These are phyloP conservation scores for Andrena haemorrhoa DNA, from an alignment of 2,888 invertebrate genomes.

Conservation along the genomic window DNA sequence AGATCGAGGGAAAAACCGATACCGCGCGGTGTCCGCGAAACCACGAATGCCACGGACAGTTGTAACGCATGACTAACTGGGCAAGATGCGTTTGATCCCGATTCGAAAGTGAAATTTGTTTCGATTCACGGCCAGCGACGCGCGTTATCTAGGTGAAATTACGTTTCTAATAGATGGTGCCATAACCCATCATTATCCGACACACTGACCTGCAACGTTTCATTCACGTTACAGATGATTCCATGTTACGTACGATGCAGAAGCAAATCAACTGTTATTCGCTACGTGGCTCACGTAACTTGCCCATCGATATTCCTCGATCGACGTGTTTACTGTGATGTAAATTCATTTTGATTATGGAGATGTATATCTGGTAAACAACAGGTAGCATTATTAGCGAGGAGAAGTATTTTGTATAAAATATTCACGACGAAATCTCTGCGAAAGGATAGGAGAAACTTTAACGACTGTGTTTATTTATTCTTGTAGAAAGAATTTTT, in stretches of 20 bases:
- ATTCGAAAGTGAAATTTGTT: conserved; percentile 70
- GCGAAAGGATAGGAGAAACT: neutral
- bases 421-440: neutral
- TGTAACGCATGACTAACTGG: neutral
- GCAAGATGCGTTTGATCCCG: conserved; percentile 47
- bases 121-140: conserved; percentile 57
- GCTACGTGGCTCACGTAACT: conserved; percentile 40
- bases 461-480: neutral
- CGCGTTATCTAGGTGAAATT: conserved; percentile 72
- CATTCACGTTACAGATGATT: conserved; percentile 54
- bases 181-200: conserved; percentile 55
- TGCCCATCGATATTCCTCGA: conserved; percentile 17
- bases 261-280: conserved; percentile 46
- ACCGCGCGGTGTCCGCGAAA: neutral
- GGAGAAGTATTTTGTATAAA: neutral
- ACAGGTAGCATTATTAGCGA: neutral
- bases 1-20: neutral
- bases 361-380: neutral
- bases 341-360: neutral
- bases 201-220: conserved; percentile 58
- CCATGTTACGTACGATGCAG: conserved; percentile 38
- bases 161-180: conserved; percentile 56
- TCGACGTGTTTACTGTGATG: conserved; percentile 1
- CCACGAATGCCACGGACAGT: neutral
- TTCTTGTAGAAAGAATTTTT: too few relatives aligned